Percentiles rank a stretch among this genome's conserved stretches.
Conservation (phyloP, 2,888 invertebrate genomes). For the Heliconius sara region DNA sequence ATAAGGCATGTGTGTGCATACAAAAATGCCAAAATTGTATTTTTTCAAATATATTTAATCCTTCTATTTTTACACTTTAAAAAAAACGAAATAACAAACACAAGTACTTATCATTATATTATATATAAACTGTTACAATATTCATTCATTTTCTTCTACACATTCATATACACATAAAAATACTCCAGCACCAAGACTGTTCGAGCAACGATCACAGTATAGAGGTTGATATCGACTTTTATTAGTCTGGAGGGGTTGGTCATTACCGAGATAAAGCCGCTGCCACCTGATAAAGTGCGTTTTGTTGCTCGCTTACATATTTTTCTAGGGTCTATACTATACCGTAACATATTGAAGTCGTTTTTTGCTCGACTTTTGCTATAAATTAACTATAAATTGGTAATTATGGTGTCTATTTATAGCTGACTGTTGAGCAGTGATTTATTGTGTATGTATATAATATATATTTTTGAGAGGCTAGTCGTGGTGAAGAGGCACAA, state of each 20-base stretch:
- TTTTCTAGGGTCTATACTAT: constrained; percentile 57
- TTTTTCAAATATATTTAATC: no score
- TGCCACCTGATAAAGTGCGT: constrained; percentile 84
- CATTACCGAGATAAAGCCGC: constrained; percentile 83
- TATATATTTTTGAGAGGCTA: neutral
- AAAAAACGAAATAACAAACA: no score
- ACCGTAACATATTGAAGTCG: constrained; percentile 35
- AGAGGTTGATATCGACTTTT: constrained; percentile 81
- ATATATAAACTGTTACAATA: neutral
- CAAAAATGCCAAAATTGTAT: no score
- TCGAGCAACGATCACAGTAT: constrained; percentile 51
- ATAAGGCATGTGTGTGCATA: no score
- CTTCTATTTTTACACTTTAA: no score
- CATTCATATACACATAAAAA: neutral
- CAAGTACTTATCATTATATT: neutral
- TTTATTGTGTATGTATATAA: neutral
- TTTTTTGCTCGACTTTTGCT: constrained; percentile 29
- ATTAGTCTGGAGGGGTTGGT: constrained; percentile 82
- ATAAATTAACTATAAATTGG: constrained; percentile 12
- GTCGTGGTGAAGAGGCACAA: no score
- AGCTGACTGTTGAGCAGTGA: constrained; percentile 6
- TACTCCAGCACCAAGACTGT: constrained; percentile 62
- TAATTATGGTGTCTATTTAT: constrained; percentile 20
- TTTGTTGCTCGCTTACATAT: constrained; percentile 81
- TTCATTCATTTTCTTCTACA: neutral